Evolutionary conservation across 2,113 vertebrate genomes (phyloP).

Genomic region (Accipiter virgatus): DNA sequence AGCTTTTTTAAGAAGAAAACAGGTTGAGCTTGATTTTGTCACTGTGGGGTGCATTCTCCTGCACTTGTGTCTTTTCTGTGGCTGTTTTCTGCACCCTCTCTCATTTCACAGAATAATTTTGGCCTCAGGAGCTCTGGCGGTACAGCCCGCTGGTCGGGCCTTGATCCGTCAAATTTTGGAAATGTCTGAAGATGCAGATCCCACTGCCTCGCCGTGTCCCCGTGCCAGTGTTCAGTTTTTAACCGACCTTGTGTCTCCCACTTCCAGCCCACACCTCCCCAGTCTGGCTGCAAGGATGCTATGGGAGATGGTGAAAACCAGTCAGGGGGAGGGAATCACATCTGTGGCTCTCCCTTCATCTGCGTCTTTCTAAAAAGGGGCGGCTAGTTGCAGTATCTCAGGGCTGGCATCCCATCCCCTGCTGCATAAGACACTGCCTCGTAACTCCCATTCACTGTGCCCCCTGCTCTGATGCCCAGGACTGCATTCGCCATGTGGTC

Average conservation of each 20-base stretch:
- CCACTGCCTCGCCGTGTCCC: background rate
- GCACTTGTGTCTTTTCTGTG: slow-evolving; percentile 18
- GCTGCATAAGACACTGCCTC: background rate
- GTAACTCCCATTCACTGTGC: rapidly evolving
- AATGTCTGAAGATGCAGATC: background rate
- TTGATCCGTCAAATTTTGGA: background rate
- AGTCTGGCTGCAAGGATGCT: background rate
- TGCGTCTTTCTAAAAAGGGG: background rate
- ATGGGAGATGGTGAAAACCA: background rate
- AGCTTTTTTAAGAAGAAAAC: slow-evolving; percentile 59
- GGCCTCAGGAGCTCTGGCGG: background rate
- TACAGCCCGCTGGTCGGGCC: background rate
- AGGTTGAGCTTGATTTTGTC: slow-evolving; percentile 61
- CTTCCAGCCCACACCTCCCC: background rate
- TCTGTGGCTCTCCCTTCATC: background rate
- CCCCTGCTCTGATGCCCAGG: background rate
- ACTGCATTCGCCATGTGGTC: background rate
- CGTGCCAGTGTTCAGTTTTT: background rate
- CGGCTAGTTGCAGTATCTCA: background rate
- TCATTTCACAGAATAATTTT: slow-evolving; percentile 59
- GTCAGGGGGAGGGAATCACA: background rate
- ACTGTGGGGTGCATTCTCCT: slow-evolving; percentile 34
- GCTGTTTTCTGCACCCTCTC: slow-evolving; percentile 42
- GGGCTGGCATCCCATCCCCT: background rate
- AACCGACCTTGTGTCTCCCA: background rate